These are phyloP conservation scores for Malthinus seriepunctatus DNA, from an alignment of 2,888 invertebrate species.

Conservation along the genomic window DNA sequence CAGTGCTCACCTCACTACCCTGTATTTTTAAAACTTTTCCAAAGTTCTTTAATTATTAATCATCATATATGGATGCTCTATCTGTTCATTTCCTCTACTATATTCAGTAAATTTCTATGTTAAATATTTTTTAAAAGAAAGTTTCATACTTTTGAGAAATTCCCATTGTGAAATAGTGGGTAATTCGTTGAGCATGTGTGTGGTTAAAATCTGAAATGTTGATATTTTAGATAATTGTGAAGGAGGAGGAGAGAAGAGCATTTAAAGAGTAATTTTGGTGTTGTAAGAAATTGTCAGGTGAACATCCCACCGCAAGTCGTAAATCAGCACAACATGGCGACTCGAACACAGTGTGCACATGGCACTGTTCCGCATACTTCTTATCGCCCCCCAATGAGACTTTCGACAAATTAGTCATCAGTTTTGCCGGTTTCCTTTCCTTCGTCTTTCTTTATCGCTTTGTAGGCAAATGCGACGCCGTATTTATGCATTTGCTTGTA, in stretches of 20 bases:
- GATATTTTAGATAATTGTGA: too few species aligned
- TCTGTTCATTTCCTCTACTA: too few species aligned
- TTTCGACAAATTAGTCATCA: slow-evolving; percentile 54
- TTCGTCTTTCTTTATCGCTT: slow-evolving; percentile 41
- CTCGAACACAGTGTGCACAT: slow-evolving; percentile 39
- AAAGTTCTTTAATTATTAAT: too few species aligned
- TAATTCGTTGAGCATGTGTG: too few species aligned
- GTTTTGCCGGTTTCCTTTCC: slow-evolving; percentile 47
- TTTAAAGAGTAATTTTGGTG: slow-evolving; percentile 19
- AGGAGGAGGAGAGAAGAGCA: slow-evolving; percentile 4
- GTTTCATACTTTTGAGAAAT: too few species aligned
- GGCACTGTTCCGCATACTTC: slow-evolving; percentile 40
- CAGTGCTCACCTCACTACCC: too few species aligned
- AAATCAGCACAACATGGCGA: slow-evolving; percentile 41
- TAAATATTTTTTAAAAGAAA: too few species aligned
- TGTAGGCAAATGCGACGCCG: slow-evolving; percentile 40
- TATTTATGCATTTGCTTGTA: slow-evolving; percentile 44
- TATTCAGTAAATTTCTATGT: too few species aligned
- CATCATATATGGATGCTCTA: too few species aligned
- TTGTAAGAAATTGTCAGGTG: slow-evolving; percentile 38
- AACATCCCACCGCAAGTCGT: slow-evolving; percentile 38
- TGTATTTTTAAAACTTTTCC: too few species aligned
- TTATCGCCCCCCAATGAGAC: slow-evolving; percentile 44
- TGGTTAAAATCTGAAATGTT: too few species aligned
- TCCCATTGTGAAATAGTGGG: too few species aligned